A percentile compares a stretch with the other conserved stretches of the same genome.
These are phyloP conservation scores for Pagrus major DNA, from an alignment of 2,113 vertebrate genomes.

Conservation along the genomic window DNA sequence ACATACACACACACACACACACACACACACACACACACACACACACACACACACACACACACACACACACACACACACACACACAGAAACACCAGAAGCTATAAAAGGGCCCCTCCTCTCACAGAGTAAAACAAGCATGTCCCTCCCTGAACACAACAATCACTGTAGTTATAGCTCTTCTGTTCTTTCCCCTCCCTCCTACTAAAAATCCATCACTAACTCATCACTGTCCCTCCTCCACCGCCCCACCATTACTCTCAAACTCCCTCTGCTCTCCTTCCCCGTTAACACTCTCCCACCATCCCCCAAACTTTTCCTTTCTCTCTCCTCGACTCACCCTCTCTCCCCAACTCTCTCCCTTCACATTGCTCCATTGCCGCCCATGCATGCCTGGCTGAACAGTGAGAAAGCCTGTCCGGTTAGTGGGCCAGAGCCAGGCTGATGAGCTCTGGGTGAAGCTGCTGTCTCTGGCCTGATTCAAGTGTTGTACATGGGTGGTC, in stretches of 20 bases:
- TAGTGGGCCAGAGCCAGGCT: slow-evolving; percentile 46
- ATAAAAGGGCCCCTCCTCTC: slow-evolving; percentile 12
- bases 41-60: neutral
- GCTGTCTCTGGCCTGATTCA: slow-evolving; percentile 56
- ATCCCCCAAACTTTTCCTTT: slow-evolving; percentile 1
- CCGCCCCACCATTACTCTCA: slow-evolving; percentile 1
- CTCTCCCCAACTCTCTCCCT: neutral
- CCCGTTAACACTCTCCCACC: slow-evolving; percentile 8
- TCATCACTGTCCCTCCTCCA: neutral
- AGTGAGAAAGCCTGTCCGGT: slow-evolving; percentile 75
- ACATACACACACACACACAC: neutral
- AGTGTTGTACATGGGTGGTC: slow-evolving; percentile 60
- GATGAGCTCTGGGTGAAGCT: slow-evolving; percentile 64
- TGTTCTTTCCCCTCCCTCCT: slow-evolving; percentile 9
- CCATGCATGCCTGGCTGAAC: slow-evolving; percentile 73
- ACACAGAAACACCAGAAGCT: neutral
- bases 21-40: neutral
- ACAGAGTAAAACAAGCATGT: slow-evolving; percentile 12
- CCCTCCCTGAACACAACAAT: slow-evolving; percentile 41
- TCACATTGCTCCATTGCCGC: slow-evolving; percentile 19
- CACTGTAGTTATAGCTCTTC: slow-evolving; percentile 22
- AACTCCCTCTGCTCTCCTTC: neutral
- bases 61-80: neutral
- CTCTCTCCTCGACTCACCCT: slow-evolving; percentile 1
- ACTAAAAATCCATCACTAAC: slow-evolving; percentile 12